Base-by-base conservation (phyloP, 2,113 vertebrate species). In the Corythoichthys haematopterus region DNA sequence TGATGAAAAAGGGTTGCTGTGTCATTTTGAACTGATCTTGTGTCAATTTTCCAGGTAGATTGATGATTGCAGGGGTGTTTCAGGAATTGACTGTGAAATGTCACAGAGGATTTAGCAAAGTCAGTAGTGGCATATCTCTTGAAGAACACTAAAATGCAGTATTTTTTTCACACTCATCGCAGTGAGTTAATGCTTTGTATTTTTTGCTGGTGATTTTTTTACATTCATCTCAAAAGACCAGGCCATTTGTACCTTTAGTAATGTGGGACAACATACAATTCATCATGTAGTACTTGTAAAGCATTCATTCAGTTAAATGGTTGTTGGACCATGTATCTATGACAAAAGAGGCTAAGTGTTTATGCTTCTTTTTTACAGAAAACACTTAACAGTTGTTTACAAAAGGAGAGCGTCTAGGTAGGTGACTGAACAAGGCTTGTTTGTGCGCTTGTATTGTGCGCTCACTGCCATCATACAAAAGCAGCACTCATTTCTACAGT, bases 261-360 rank as follows among this genome's bases (percentile, higher is more conserved):
- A 69, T 58, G 20, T 78, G 64, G 38, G 63, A 68, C n/a, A 62
- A 58, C 15, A 28, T 28, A 59, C 48, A 75, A 50, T 15, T 35
- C 40, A 5, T 63, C 47, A 59, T 48, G 47, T 40, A 56, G 64
- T 67, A 72, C 71, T 51, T n/a, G 33, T 48, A 1, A 37, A 2
- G 12, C 5, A 47, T 51, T 38, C 9, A 68, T 43, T 72, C 33
- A 68, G 35, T 43, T 65, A 6, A 62, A 61, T 20, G 52, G 64
- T 65, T 37, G n/a, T 10, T 57, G 16, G 35, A 64, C 48, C 62
- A 47, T 33, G 51, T 35, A 20, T 45, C 11, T 60, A 28, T 9
- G 53, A 72, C 46, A 67, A 45, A 58, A 43, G 48, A 35, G 46
- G 59, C 56, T 58, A 37, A 20, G 2, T 57, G 9, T 57, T 37